These are phyloP conservation scores for Grallaria varia DNA, from an alignment of 2,113 vertebrate genomes.

Conservation along the genomic window DNA sequence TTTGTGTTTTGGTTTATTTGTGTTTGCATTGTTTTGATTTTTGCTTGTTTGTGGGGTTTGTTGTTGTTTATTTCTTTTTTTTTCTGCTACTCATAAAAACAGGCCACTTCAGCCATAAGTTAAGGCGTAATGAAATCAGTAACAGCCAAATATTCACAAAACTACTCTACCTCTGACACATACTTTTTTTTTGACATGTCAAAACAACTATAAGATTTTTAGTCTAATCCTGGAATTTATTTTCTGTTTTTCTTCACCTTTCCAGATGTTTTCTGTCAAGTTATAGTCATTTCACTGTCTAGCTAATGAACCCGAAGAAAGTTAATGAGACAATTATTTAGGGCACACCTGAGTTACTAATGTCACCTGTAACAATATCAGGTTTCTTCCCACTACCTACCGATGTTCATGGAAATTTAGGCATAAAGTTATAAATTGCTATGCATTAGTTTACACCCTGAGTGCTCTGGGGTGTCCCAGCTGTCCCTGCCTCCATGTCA, in stretches of 20 bases:
- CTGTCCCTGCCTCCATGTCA: background rate
- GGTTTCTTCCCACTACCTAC: background rate
- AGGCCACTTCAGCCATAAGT: background rate
- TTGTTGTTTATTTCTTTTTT: background rate
- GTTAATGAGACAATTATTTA: background rate
- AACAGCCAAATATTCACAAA: background rate
- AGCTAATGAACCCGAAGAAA: background rate
- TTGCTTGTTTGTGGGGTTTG: too few species aligned
- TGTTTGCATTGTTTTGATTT: too few species aligned
- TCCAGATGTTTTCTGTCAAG: background rate
- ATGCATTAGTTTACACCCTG: background rate
- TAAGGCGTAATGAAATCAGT: background rate
- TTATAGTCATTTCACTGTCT: background rate
- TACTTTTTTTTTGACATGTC: background rate
- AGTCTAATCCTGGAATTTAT: background rate
- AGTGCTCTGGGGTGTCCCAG: background rate
- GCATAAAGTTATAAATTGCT: background rate
- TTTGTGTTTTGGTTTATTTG: background rate
- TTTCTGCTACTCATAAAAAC: background rate
- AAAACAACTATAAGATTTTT: background rate
- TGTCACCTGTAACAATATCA: accelerated
- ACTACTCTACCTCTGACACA: background rate
- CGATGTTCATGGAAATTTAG: background rate
- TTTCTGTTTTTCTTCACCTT: background rate
- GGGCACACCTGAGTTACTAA: background rate